phyloP scores from a whole-genome alignment of 2,888 invertebrate genomes.

The Oligia latruncula region DNA sequence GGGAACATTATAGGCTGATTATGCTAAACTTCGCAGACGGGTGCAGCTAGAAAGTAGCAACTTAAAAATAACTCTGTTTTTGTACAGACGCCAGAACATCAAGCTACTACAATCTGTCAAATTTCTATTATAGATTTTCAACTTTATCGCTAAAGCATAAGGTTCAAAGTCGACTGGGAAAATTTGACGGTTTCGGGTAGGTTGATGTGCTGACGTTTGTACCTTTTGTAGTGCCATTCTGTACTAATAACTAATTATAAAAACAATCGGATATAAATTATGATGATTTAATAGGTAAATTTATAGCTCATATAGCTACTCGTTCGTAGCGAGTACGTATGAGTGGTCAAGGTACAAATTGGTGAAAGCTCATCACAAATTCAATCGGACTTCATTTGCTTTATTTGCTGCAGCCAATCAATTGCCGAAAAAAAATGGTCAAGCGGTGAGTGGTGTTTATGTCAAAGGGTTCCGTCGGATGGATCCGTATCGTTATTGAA shows the following conservation, averaged over 20 bases:
- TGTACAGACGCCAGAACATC: not conserved
- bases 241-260: not conserved
- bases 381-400: conserved; percentile 85
- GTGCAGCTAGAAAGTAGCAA: not conserved
- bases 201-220: too few relatives aligned
- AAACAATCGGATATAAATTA: not conserved
- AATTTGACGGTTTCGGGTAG: too few relatives aligned
- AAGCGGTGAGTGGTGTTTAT: conserved; percentile 44
- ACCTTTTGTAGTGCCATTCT: not conserved
- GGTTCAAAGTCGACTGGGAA: too few relatives aligned
- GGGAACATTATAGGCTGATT: too few relatives aligned
- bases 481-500: not conserved
- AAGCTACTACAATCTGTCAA: too few relatives aligned
- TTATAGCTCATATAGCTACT: not conserved
- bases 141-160: too few relatives aligned
- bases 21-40: not conserved
- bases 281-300: conserved; percentile 1
- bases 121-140: too few relatives aligned
- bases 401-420: conserved; percentile 86
- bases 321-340: conserved; percentile 31
- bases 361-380: conserved; percentile 86
- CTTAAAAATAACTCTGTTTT: not conserved
- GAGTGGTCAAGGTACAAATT: conserved; percentile 74
- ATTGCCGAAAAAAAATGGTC: conserved; percentile 83
- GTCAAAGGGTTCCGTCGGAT: conserved; percentile 66